These are phyloP conservation scores for Ceyx cyanopectus DNA, from an alignment of 2,113 vertebrate genomes.

Conservation along the genomic window DNA sequence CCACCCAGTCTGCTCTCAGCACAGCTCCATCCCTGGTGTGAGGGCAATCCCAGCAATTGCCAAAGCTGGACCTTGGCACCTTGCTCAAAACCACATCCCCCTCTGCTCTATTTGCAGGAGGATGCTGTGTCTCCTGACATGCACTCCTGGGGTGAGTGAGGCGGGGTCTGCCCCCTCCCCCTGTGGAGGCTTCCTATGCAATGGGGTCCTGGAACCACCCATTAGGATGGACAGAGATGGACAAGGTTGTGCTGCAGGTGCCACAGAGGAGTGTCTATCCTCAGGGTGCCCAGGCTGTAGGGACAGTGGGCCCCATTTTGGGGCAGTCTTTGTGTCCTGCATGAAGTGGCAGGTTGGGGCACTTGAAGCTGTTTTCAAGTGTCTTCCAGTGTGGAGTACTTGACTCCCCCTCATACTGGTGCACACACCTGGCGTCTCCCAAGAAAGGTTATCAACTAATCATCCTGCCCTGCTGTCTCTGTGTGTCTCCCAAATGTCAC, in stretches of 20 bases:
- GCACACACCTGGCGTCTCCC: conserved; percentile 19
- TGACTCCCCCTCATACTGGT: background rate
- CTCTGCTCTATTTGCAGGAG: background rate
- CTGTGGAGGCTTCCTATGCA: fast-evolving
- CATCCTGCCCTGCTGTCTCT: background rate
- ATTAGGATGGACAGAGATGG: background rate
- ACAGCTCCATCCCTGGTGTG: fast-evolving
- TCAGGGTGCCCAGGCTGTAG: background rate
- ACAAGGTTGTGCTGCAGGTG: fast-evolving
- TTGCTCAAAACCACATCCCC: background rate
- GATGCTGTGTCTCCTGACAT: fast-evolving
- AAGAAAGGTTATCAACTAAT: conserved; percentile 59
- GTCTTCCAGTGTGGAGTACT: background rate
- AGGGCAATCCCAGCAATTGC: background rate
- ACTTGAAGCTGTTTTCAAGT: background rate
- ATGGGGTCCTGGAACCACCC: background rate
- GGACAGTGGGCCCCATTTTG: background rate
- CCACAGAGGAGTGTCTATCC: background rate
- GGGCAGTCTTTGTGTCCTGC: background rate
- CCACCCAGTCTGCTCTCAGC: background rate
- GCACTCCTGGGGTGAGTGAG: background rate
- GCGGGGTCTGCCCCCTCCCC: background rate
- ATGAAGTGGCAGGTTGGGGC: background rate
- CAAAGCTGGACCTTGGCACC: background rate
- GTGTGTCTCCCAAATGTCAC: conserved; percentile 45